phyloP scores from a whole-genome alignment of 2,888 invertebrate genomes.

The Punctoribates punctum region DNA sequence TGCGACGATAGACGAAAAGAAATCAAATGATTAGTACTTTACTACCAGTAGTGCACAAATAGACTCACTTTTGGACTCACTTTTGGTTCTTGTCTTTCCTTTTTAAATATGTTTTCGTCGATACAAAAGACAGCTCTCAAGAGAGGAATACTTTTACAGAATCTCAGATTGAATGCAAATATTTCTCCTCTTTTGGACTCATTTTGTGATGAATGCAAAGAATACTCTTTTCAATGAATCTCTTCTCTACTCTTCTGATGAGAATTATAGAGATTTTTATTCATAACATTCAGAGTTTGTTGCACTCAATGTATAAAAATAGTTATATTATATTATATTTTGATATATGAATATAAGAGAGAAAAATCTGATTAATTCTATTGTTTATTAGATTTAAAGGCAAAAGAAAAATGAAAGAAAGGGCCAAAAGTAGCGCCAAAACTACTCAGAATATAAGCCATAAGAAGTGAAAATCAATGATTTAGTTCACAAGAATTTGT shows the following conservation, averaged over 20 bases:
- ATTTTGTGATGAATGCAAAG: no score
- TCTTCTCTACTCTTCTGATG: no score
- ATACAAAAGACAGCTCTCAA: no score
- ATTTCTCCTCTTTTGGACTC: no score
- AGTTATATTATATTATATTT: not conserved
- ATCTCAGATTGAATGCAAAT: no score
- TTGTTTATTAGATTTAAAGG: not conserved
- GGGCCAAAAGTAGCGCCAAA: not conserved
- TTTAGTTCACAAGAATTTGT: slow-evolving; percentile 22
- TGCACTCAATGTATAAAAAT: slow-evolving; percentile 3
- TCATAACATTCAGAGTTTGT: not conserved
- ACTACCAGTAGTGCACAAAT: not conserved
- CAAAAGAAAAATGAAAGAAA: not conserved
- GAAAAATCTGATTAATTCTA: slow-evolving; percentile 30
- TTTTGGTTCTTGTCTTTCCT: not conserved
- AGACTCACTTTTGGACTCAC: no score
- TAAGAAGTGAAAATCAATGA: slow-evolving; percentile 24
- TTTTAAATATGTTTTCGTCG: not conserved
- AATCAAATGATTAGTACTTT: slow-evolving; percentile 2
- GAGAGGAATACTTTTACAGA: no score
- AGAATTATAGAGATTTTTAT: no score
- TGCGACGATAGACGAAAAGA: not conserved
- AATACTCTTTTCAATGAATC: no score
- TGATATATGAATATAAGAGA: slow-evolving; percentile 3
- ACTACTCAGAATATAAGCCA: not conserved